Base-by-base conservation (phyloP, 1,140 invertebrate species). In the Cephus cinctus region DNA sequence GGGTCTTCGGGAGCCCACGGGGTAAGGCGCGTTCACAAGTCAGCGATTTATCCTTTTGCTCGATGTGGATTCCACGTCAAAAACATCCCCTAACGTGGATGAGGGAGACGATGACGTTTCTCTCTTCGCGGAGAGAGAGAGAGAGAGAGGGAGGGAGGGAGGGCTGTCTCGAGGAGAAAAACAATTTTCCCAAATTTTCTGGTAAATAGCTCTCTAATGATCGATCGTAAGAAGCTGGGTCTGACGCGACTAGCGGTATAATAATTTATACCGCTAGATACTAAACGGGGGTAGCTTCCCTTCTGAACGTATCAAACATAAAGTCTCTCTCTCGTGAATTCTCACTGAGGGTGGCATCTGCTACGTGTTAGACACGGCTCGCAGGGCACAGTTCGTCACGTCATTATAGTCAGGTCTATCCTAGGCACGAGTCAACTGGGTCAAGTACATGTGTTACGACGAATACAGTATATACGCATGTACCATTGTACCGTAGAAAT, bases 241-340 rank as follows among this genome's bases (percentile, higher is more conserved):
- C 47, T 75, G 75, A 76, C 74, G 73, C 74, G 62, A 56, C 57
- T 64, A 51, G n/a, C 59, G 64, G 69, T 72, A 75, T 75, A n/a
- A n/a, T n/a, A 77, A 77, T 75, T 75, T 77, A 77, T 77, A 77
- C 71, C 61, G 65, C 54, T 63, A 73, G 70, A 71, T 70, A 72
- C 44, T n/a, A n/a, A 56, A 23, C 36, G 61, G 65, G 70, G 69
- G 65, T 69, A 69, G 64, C 66, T 69, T 72, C 70, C 69, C 71
- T 67, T 46, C 39, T 16, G 41, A 36, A 20, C 48, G 36, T 51
- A 51, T 48, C 30, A 40, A 43, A 41, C 48, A 47, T 49, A 54
- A 47, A 54, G 43, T 44, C 47, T 47, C 51, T 54, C 51, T 54
- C 46, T n/a, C n/a, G n/a, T n/a, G n/a, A n/a, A n/a, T n/a, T n/a